Evolutionary conservation across 2,888 invertebrate species (phyloP).

Genomic region (Allolobophora icterica): DNA sequence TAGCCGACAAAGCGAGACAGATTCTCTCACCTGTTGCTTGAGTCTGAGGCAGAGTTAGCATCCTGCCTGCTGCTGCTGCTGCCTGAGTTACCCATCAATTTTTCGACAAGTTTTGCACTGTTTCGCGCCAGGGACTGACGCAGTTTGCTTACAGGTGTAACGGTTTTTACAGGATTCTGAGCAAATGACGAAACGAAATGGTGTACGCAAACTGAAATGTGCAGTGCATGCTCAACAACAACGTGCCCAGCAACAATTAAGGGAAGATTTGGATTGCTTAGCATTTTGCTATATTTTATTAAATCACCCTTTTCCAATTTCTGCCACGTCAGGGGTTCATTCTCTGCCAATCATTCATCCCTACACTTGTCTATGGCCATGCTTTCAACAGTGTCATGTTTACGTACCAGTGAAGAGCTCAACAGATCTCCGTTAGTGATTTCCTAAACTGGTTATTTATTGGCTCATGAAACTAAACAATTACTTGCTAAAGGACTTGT

Average conservation of each 20-base stretch:
- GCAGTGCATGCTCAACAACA: neutral
- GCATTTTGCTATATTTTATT: neutral
- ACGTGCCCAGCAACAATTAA: neutral
- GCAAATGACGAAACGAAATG: neutral
- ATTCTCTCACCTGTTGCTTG: neutral
- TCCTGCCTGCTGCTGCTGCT: constrained; percentile 10
- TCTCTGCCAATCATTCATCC: neutral
- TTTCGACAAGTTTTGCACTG: constrained; percentile 74
- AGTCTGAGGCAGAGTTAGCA: neutral
- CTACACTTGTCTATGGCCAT: neutral
- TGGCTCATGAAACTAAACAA: neutral
- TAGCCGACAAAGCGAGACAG: neutral
- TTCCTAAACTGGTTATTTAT: too few relatives aligned
- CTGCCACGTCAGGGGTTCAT: too few relatives aligned
- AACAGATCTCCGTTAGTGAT: too few relatives aligned
- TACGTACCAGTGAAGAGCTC: neutral
- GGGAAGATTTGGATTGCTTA: neutral
- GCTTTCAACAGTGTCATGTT: neutral
- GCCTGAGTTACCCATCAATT: constrained; percentile 68
- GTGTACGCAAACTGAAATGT: neutral
- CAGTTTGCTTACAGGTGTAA: constrained; percentile 73
- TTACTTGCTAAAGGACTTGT: neutral
- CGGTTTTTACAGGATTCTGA: constrained; percentile 24
- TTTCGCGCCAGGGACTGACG: constrained; percentile 75
- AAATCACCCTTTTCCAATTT: too few relatives aligned